Conservation (phyloP, 2,113 vertebrate genomes). For the Apteryx owenii region DNA sequence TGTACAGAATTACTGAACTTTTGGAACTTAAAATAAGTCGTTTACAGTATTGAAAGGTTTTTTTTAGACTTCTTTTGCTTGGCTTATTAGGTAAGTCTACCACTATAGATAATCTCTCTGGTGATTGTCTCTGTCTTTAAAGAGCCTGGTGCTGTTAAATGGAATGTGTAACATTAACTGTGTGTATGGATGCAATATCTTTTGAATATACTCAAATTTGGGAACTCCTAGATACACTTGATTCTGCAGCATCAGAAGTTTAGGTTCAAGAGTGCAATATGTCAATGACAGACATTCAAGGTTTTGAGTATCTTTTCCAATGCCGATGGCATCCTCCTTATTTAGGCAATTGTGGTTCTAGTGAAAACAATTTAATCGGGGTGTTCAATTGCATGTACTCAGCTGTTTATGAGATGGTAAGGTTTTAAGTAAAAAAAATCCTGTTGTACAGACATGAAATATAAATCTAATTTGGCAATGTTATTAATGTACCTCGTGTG, state of each 20-base stretch:
- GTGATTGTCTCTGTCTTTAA: background rate
- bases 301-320: background rate
- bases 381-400: background rate
- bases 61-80: background rate
- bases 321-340: background rate
- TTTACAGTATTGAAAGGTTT: background rate
- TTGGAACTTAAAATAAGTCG: background rate
- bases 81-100: background rate
- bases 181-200: background rate
- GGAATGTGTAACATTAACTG: background rate
- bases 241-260: background rate
- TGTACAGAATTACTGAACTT: background rate
- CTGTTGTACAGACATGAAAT: background rate
- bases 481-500: background rate
- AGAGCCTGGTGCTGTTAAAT: background rate
- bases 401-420: too few species aligned
- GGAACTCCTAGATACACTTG: background rate
- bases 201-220: background rate
- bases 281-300: background rate
- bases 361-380: background rate
- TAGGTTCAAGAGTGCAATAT: background rate
- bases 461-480: background rate
- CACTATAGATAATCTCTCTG: background rate
- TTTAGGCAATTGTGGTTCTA: background rate
- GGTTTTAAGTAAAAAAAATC: background rate